phyloP scores from a whole-genome alignment of 53 echinoderm and acorn worm genomes.

The Patiria pectinifera region DNA sequence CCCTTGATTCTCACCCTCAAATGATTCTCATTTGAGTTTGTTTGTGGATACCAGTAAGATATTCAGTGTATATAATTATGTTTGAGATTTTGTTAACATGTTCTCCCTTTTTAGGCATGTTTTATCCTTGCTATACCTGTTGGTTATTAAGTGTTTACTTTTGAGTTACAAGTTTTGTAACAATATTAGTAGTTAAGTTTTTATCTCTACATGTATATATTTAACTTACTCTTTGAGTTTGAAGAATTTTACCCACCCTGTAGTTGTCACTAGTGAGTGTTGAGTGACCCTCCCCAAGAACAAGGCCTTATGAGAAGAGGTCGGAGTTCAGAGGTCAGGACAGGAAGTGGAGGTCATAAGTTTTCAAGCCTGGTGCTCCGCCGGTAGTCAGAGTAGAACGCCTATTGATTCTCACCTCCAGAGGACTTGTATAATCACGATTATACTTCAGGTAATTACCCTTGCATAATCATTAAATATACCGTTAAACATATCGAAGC shows the following conservation, averaged over 20 bases:
- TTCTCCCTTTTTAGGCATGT: background rate
- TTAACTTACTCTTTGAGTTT: background rate
- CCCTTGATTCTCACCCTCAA: slow-evolving; percentile 26
- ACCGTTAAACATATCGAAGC: no score
- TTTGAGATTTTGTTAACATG: no score
- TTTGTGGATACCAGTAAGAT: background rate
- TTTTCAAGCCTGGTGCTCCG: no score
- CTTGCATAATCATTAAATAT: no score
- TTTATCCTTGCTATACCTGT: background rate
- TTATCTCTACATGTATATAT: background rate
- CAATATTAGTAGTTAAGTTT: background rate
- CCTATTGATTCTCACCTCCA: slow-evolving; percentile 23
- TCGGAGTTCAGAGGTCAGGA: slow-evolving; percentile 18
- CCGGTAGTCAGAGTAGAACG: no score
- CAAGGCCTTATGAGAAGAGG: slow-evolving; percentile 31
- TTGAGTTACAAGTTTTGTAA: background rate
- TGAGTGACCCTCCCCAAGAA: background rate
- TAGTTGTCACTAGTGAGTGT: background rate
- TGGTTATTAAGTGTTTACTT: no score
- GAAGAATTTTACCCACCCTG: background rate
- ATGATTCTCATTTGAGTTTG: background rate
- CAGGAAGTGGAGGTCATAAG: background rate
- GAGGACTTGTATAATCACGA: slow-evolving; percentile 46
- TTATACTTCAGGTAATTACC: slow-evolving; percentile 5
- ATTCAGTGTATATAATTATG: background rate